Evolutionary conservation across 2,113 vertebrate species (phyloP).

Genomic region (Chaetorhynchus papuensis): DNA sequence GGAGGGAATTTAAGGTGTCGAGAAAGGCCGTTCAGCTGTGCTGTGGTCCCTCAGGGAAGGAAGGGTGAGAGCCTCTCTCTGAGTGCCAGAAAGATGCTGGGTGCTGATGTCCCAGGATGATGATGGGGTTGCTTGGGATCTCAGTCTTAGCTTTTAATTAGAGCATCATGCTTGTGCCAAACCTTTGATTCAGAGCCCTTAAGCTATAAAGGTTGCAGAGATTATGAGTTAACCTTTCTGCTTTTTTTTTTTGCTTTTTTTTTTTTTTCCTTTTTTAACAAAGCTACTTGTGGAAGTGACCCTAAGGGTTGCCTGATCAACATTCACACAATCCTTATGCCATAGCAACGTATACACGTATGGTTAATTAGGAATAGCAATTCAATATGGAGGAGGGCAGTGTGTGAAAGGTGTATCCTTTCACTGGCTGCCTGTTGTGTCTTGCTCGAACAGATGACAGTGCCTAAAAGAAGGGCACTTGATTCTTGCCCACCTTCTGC

Average conservation of each 20-base stretch:
- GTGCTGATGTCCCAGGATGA: background rate
- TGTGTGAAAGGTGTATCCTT: background rate
- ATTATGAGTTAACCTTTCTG: background rate
- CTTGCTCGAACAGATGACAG: background rate
- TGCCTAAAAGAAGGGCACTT: background rate
- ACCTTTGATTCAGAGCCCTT: background rate
- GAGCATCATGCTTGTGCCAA: background rate
- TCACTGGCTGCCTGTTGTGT: background rate
- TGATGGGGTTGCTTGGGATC: background rate
- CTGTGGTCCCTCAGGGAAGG: background rate
- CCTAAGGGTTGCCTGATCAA: background rate
- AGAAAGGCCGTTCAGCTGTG: accelerated
- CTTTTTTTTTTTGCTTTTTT: no score
- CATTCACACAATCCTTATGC: background rate
- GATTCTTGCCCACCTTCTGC: background rate
- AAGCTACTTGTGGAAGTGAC: background rate
- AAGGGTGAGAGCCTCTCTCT: background rate
- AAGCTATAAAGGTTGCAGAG: background rate
- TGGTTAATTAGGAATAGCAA: background rate
- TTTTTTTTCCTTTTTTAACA: background rate
- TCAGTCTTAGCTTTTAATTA: background rate
- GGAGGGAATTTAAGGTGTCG: background rate
- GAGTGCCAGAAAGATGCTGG: background rate
- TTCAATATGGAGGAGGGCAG: background rate
- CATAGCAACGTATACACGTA: background rate